Evolutionary conservation across 37 sponge, comb jelly and placozoan species (phyloP), one percentile per base, ranked within the genome.

Genomic region (Halichondria panicea): DNA sequence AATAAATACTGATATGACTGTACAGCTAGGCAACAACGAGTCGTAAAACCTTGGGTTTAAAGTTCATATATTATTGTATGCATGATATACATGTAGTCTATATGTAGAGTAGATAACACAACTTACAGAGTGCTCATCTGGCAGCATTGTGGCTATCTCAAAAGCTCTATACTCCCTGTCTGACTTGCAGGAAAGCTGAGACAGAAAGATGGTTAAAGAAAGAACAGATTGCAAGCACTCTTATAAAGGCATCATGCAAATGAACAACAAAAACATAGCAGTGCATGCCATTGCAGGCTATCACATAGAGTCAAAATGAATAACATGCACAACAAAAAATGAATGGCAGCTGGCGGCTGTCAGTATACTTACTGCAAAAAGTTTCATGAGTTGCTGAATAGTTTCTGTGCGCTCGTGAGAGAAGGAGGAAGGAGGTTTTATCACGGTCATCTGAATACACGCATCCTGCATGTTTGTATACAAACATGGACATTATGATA

Each of bases 361-460:
- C n/a, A n/a, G n/a, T n/a, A 4, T 68, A 57, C 83, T 87, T 62
- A 92, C 92, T 22, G 92, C 92, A 78, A 92, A 87, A 62, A 83
- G 30, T 46, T 92, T 87, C 84, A 87, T 92, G 39, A 92, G 50
- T 7, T 67, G 25, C 60, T 81, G 76, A 18, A 75, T 54, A 21
- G 33, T 28, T 1, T 22, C 52, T 43, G 57, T 43, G 5, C 4
- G 6, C 8, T 75, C 61, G 22, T n/a, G 13, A 18, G n/a, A 34
- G 38, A 13, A 12, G 38, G 21, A 75, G 15, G 78, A 2, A 64
- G 28, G 24, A 13, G 46, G 15, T n/a, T n/a, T n/a, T n/a, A n/a
- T n/a, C n/a, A n/a, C n/a, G n/a, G n/a, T n/a, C n/a, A n/a, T n/a
- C n/a, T n/a, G n/a, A n/a, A n/a, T n/a, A n/a, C n/a, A n/a, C n/a